A percentile compares a stretch with the other conserved stretches of the same genome.
Conservation (phyloP, 2,113 vertebrate genomes). For the Engraulis encrasicolus region DNA sequence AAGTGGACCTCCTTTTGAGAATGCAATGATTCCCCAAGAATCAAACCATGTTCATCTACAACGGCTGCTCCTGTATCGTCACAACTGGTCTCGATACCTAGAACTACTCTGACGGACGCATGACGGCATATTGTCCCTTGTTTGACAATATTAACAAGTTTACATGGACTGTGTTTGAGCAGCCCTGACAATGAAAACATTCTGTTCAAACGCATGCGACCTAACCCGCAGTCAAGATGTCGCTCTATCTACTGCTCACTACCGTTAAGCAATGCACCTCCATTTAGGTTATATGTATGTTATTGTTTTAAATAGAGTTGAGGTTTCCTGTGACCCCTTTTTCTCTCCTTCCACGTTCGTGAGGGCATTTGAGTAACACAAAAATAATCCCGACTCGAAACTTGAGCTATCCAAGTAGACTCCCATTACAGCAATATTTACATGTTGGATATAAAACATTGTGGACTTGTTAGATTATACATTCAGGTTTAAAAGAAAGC, state of each 20-base stretch:
- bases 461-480: background rate
- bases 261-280: too few relatives aligned
- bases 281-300: background rate
- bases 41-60: conserved; percentile 81
- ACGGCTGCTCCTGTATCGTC: conserved; percentile 96
- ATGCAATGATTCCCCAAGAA: conserved; percentile 88
- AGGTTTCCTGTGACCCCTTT: background rate
- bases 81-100: conserved; percentile 96
- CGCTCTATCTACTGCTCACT: too few relatives aligned
- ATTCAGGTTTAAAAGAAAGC: background rate
- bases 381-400: background rate
- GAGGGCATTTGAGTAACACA: background rate
- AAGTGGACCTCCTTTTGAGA: conserved; percentile 89
- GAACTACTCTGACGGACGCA: conserved; percentile 68
- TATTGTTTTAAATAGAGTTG: background rate
- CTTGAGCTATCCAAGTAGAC: background rate
- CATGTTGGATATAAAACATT: background rate
- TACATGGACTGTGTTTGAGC: background rate
- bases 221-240: background rate
- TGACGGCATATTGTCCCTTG: background rate
- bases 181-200: background rate
- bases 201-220: background rate
- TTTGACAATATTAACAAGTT: background rate
- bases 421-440: background rate
- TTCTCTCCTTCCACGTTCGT: background rate